A percentile compares a stretch with the other conserved stretches of the same genome.
Conservation (phyloP, 2,113 vertebrate genomes). For the Dolichotis patagonum region DNA sequence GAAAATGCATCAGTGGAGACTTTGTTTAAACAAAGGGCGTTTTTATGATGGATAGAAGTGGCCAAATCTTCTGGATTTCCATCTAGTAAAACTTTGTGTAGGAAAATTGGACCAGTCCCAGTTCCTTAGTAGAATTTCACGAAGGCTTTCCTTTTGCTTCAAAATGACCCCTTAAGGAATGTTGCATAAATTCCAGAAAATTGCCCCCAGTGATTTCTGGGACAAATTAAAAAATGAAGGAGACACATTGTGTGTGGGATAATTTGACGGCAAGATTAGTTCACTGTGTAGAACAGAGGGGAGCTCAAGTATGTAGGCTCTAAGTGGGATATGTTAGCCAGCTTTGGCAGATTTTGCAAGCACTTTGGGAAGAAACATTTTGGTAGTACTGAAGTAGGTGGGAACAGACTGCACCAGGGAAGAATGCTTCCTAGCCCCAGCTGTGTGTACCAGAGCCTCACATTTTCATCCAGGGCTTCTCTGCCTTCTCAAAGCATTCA, state of each 20-base stretch:
- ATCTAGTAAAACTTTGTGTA: constrained; percentile 71
- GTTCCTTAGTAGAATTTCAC: constrained; percentile 81
- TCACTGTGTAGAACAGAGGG: neutral
- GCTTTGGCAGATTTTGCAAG: neutral
- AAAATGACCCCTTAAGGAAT: constrained; percentile 76
- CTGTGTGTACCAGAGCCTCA: neutral
- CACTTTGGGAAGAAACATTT: neutral
- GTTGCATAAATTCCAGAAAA: constrained; percentile 74
- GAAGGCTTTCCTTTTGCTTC: constrained; percentile 70
- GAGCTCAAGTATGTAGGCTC: neutral
- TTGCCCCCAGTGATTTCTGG: constrained; percentile 58
- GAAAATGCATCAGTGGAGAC: constrained; percentile 79
- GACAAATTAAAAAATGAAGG: constrained; percentile 47
- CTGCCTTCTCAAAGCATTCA: neutral
- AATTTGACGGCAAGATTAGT: constrained; percentile 28
- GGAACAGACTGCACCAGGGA: neutral
- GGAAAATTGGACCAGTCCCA: constrained; percentile 78
- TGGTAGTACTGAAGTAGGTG: neutral
- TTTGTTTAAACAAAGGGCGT: constrained; percentile 84
- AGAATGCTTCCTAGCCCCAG: neutral
- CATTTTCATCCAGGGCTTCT: neutral
- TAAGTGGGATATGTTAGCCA: neutral
- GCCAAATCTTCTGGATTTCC: constrained; percentile 79
- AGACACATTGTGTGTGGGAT: constrained; percentile 28
- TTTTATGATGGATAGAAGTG: constrained; percentile 84